Base-by-base conservation (phyloP, 2,888 invertebrate species). In the Eupeodes latifasciatus region DNA sequence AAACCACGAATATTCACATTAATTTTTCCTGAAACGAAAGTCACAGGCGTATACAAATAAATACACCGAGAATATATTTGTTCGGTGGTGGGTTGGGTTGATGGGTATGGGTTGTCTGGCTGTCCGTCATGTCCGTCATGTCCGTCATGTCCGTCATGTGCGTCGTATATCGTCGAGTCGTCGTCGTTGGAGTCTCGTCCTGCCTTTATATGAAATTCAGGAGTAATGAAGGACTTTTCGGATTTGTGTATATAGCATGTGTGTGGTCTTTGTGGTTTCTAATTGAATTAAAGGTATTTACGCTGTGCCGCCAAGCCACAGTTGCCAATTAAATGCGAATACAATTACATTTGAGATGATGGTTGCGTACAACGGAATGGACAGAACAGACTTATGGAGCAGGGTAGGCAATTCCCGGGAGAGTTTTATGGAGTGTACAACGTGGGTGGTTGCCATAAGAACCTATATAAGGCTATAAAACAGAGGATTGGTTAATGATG, bases 271-370 rank as follows among this genome's bases (percentile, higher is more conserved):
- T 85, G 85, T 27, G 88, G 88, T 47, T 75, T 85, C 85, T 88
- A 88, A 88, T 88, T 88, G 88, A 88, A 88, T 88, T 81, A 88
- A 88, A 75, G 85, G 75, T 81, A 81, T 85, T 88, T 85, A 84
- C 72, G 71, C 27, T 85, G 69, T 51, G 81, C 88, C 88, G 85
- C 81, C 81, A 85, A 88, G 81, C 81, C 88, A 27, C 88, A 85
- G 77, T 85, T 85, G 87, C 88, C 88, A 88, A 88, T 88, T 88
- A 88, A 88, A 81, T 81, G 75, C 77, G 81, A 88, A 77, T 85
- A 78, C 85, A 81, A 72, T 72, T 72, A 55, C 71, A 81, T 85
- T 78, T 78, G 77, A 75, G 85, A 84, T 75, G 74, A 9, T 6
- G 34, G 19, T 2, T 6, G 27, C 27, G 19, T 69, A 19, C 40